Conservation (phyloP, 2,888 invertebrate species). For the Acanthopleura granulata region DNA sequence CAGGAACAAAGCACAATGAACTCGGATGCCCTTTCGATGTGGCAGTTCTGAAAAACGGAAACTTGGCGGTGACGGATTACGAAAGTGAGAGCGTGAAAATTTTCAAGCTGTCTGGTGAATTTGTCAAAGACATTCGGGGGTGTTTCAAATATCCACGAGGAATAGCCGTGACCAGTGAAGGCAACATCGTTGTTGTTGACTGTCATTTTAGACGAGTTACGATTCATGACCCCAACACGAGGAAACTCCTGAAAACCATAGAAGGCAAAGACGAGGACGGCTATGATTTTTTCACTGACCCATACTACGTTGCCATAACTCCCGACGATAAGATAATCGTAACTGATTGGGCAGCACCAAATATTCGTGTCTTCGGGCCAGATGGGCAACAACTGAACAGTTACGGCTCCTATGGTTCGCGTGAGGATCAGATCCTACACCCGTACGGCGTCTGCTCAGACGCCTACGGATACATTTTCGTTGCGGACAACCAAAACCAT, state of each 20-base stretch:
- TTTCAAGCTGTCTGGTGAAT: conserved; percentile 45
- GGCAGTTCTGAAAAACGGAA: conserved; percentile 49
- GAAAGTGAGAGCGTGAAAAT: conserved; percentile 58
- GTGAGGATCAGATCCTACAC: conserved; percentile 52
- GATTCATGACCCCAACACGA: conserved; percentile 49
- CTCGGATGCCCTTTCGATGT: conserved; percentile 62
- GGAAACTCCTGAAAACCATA: conserved; percentile 44
- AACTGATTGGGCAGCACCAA: conserved; percentile 62
- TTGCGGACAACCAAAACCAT: conserved; percentile 62
- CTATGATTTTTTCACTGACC: conserved; percentile 53
- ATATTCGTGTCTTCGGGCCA: conserved; percentile 56
- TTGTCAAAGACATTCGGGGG: conserved; percentile 43
- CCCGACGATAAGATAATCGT: conserved; percentile 57
- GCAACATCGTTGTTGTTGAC: conserved; percentile 62
- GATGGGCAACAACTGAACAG: conserved; percentile 45
- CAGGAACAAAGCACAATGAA: conserved; percentile 43
- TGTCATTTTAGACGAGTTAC: conserved; percentile 50
- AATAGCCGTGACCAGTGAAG: conserved; percentile 47
- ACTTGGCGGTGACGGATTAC: conserved; percentile 60
- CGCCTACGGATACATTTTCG: conserved; percentile 56
- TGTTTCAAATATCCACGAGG: conserved; percentile 61
- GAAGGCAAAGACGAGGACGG: conserved; percentile 39
- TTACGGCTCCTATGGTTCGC: conserved; percentile 55
- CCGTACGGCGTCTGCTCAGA: conserved; percentile 62
- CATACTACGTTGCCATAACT: conserved; percentile 59